Conservation (phyloP, 2,113 vertebrate species). For the Capreolus pygargus region DNA sequence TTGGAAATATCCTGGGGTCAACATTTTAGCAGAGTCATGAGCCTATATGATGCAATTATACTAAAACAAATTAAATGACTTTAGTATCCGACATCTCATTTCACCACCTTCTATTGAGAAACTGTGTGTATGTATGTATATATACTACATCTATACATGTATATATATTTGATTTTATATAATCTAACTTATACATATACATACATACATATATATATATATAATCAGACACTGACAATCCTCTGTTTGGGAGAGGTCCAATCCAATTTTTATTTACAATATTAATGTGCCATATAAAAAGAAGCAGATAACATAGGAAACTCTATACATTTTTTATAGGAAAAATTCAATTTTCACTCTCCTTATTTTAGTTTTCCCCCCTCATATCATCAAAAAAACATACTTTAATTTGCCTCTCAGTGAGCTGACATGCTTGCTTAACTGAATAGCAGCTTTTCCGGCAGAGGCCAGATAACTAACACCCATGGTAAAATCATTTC, state of each 20-base stretch:
- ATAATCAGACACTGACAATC: not conserved
- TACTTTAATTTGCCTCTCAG: conserved; percentile 52
- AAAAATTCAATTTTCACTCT: conserved; percentile 53
- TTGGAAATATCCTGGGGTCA: not conserved
- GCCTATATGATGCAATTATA: not conserved
- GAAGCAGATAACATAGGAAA: conserved; percentile 1
- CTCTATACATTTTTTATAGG: conserved; percentile 26
- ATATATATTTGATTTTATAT: not conserved
- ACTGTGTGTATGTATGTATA: not conserved
- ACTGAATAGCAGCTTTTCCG: not conserved
- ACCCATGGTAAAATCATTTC: conserved; percentile 44
- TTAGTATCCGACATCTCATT: not conserved
- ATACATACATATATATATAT: not conserved
- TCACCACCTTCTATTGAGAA: not conserved
- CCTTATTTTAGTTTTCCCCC: conserved; percentile 34
- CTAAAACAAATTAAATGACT: not conserved
- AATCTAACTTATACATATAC: not conserved
- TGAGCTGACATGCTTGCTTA: conserved; percentile 32
- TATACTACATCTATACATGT: not conserved
- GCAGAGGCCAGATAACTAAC: conserved; percentile 32
- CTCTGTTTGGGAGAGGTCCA: not conserved
- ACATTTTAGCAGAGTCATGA: not conserved
- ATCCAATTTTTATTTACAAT: conserved; percentile 54
- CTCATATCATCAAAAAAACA: conserved; percentile 56
- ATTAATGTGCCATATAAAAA: conserved; percentile 51